phyloP scores from a whole-genome alignment of 1,140 invertebrate genomes.

The Argopecten irradians region DNA sequence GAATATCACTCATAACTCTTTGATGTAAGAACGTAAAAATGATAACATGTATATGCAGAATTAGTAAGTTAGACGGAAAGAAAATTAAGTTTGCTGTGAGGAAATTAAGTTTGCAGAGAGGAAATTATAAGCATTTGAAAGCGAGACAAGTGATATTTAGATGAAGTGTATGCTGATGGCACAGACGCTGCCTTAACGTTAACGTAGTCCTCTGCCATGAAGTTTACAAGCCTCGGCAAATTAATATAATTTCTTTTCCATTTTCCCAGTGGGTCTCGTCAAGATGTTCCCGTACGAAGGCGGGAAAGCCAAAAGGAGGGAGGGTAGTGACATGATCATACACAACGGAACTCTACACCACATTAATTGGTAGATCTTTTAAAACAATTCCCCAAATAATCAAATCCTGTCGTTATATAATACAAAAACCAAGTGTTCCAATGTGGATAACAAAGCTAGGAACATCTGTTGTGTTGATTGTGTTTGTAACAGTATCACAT shows the following conservation, averaged over 20 bases:
- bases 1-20: constrained; percentile 1
- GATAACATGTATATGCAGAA: constrained; percentile 10
- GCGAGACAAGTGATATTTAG: not conserved
- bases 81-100: constrained; percentile 7
- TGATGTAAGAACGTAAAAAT: not conserved
- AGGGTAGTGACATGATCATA: not conserved
- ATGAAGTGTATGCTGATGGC: not conserved
- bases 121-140: constrained; percentile 3
- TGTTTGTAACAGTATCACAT: not conserved
- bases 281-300: not conserved
- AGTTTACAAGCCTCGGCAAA: not conserved
- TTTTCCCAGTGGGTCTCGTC: not conserved
- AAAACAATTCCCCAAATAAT: not conserved
- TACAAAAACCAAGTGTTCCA: not conserved
- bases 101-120: constrained; percentile 17
- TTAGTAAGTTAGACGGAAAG: not conserved
- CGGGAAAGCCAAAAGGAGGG: not conserved
- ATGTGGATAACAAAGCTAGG: not conserved
- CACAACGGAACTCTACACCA: not conserved
- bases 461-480: not conserved
- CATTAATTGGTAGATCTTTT: not conserved
- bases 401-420: not conserved
- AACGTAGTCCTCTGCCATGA: not conserved
- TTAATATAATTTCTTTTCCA: constrained; percentile 13
- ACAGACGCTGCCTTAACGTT: not conserved